phyloP scores from a whole-genome alignment of 2,888 invertebrate species.

The Cosmia trapezina region DNA sequence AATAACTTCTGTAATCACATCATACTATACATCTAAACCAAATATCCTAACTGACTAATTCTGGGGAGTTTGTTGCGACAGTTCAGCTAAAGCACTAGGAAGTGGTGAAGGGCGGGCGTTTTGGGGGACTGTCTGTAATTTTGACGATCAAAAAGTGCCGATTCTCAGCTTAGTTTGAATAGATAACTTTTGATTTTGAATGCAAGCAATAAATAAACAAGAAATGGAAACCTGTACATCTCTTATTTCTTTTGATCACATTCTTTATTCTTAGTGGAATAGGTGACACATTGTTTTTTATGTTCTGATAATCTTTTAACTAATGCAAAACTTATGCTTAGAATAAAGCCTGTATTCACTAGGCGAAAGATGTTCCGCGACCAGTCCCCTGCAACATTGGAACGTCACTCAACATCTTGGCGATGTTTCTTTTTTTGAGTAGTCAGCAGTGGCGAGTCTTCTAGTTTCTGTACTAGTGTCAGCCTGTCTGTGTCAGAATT shows the following conservation, averaged over 20 bases:
- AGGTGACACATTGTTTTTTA: background rate
- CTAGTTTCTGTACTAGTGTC: background rate
- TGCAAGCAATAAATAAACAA: background rate
- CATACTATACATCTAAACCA: background rate
- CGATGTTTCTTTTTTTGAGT: background rate
- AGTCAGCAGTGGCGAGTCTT: no score
- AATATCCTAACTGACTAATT: background rate
- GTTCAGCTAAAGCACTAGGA: background rate
- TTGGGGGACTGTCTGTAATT: background rate
- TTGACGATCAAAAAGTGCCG: background rate
- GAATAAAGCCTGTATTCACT: background rate
- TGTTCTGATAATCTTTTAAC: constrained; percentile 4
- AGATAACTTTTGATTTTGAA: background rate
- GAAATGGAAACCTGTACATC: background rate
- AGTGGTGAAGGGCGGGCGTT: background rate
- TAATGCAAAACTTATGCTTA: constrained; percentile 4
- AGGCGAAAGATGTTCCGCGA: background rate
- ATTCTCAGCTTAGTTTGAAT: background rate
- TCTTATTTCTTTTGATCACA: background rate
- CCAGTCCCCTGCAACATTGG: background rate
- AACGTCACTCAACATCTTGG: background rate
- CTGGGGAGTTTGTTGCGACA: background rate
- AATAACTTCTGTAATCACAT: constrained; percentile 28
- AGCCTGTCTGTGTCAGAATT: no score
- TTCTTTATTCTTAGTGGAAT: background rate